Percentiles rank a stretch among this genome's conserved stretches.
Evolutionary conservation across 2,113 vertebrate genomes (phyloP).

Genomic region (Hemiscyllium ocellatum): DNA sequence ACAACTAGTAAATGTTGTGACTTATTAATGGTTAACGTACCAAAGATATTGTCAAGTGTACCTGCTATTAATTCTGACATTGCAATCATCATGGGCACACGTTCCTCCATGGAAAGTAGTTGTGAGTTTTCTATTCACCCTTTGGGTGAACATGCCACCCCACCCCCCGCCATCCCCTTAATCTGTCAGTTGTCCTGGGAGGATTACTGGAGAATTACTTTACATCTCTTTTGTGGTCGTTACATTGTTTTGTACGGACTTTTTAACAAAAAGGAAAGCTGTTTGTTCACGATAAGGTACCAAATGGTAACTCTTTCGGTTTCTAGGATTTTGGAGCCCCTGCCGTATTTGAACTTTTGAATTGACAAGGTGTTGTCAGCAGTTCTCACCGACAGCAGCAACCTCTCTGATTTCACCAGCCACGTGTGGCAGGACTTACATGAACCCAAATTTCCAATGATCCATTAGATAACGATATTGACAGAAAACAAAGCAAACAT

Average conservation of each 20-base stretch:
- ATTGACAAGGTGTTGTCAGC: neutral
- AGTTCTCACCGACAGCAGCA: neutral
- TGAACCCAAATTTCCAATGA: neutral
- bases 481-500: neutral
- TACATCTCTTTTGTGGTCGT: neutral
- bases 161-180: neutral
- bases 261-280: neutral
- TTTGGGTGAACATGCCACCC: neutral
- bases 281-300: neutral
- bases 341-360: neutral
- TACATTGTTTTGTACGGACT: neutral
- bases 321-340: neutral
- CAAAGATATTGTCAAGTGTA: neutral
- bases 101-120: neutral
- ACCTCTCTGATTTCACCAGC: neutral
- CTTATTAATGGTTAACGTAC: neutral
- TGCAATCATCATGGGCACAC: neutral
- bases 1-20: neutral
- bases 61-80: neutral
- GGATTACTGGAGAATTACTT: neutral
- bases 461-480: neutral
- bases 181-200: no score
- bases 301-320: neutral
- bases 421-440: neutral
- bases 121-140: neutral